Evolutionary conservation across 2,888 invertebrate genomes (phyloP), one percentile per base, ranked within the genome.

Genomic region (Spodoptera exigua): DNA sequence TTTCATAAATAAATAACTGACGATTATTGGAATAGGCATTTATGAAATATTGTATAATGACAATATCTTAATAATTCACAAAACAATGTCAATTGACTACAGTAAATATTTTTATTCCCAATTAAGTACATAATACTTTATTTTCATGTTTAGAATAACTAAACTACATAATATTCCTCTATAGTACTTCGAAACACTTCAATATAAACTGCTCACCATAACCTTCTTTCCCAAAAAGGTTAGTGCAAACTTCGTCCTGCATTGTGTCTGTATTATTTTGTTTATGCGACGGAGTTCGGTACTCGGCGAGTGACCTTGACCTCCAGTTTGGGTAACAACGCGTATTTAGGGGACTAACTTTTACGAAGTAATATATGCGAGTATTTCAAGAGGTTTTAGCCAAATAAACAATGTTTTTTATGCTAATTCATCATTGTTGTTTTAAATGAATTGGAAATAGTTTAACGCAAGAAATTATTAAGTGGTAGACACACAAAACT

Each of bases 401-500:
- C 36, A 58, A 65, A 64, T 48, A 55, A 57, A 62, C 37, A 56
- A 55, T 11, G 11, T 32, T 2, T 55, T 21, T 36, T 34, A 45
- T 41, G 54, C 44, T 62, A 27, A 27, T 9, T 27, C 27, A 27
- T 27, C 7, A 9, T 27, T 27, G 7, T 9, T 27, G 27, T 27
- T 27, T 5, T 27, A 18, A 18, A 18, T 18, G 18, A 18, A 18
- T 3, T 18, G 2, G 3, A 18, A 18, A 3, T 18, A 18, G 18
- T 18, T 18, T 18, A 2, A 18, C 18, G 3, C 3, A 18, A 18
- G 3, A 18, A 3, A 18, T 18, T 2, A 3, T n/a, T n/a, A n/a
- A n/a, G n/a, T n/a, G n/a, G n/a, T n/a, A n/a, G n/a, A n/a, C n/a
- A n/a, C n/a, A n/a, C n/a, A n/a, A n/a, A n/a, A n/a, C n/a, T n/a